Evolutionary conservation across 2,888 invertebrate species (phyloP), one percentile per base, ranked within the genome.

Genomic region (Hecatera dysodea): DNA sequence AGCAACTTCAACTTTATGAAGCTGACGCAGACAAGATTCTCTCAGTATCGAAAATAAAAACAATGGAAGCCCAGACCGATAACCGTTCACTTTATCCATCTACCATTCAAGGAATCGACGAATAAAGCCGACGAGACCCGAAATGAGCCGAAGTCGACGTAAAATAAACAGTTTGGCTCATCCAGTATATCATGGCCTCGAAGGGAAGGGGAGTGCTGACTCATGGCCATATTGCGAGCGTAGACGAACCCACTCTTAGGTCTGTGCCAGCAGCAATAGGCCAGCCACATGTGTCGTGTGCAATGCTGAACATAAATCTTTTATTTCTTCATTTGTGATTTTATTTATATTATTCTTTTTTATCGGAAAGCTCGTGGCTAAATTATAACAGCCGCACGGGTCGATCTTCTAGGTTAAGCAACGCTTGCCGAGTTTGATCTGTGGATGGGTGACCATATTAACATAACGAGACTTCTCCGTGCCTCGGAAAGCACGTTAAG

Each of bases 81-180:
- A 63, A 63, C 33, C 22, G 36, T 46, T 57, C 19, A 22, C 27
- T 69, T 62, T 74, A 73, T 73, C 44, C 44, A 44, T 44, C 39
- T 9, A 27, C n/a, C 44, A 42, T 56, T 48, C 36, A 22, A 48
- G n/a, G 56, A 67, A 63, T 57, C 5, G 44, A 36, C 63, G 19
- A 75, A 75, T 66, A 66, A 75, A 75, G 50, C 70, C 76, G 69
- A 80, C 15, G 22, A 44, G 39, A 57, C 46, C 57, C 81, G 66
- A 67, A 67, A 71, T 29, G 55, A 24, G 27, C 46, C 60, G 63
- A 57, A 61, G 9, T 42, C 46, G 56, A 44, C 61, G 64, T 70
- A 81, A 78, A 76, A 76, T 67, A 80, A 67, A 77, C 60, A 80
- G n/a, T 73, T 57, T 56, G 65, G 64, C 50, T 77, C 53, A 67